Percentiles rank a stretch among this genome's conserved stretches.
These are phyloP conservation scores for Cladopsammia gracilis DNA, from an alignment of 64 coral and sea anemone genomes.

Conservation along the genomic window DNA sequence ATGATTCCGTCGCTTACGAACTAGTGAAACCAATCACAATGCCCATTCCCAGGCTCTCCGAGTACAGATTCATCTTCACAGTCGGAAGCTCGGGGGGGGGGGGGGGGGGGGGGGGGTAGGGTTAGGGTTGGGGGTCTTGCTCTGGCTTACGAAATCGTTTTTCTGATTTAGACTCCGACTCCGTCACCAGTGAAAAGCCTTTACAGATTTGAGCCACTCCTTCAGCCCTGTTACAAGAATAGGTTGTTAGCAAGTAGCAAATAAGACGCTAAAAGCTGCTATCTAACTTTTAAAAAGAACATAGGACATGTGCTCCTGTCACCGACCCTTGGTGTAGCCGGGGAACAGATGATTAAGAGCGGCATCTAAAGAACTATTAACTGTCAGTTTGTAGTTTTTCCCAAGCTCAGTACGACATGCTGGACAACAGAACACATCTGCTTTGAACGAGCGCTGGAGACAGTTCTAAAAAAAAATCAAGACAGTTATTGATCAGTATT, in stretches of 20 bases:
- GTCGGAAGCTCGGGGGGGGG: too few species aligned
- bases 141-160: too few species aligned
- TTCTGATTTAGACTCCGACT: too few species aligned
- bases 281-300: neutral
- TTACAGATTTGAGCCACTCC: too few species aligned
- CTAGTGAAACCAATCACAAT: too few species aligned
- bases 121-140: too few species aligned
- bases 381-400: constrained; percentile 78
- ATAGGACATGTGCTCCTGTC: neutral
- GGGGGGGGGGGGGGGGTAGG: too few species aligned
- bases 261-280: neutral
- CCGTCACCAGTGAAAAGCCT: too few species aligned
- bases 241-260: neutral
- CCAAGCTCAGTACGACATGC: constrained; percentile 86
- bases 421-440: constrained; percentile 82
- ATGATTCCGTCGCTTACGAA: too few species aligned
- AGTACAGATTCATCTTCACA: too few species aligned
- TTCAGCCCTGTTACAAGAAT: neutral
- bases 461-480: constrained; percentile 61
- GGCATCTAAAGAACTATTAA: constrained; percentile 77
- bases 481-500: too few species aligned
- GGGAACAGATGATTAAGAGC: constrained; percentile 89
- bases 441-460: constrained; percentile 89
- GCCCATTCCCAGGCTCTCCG: too few species aligned
- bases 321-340: constrained; percentile 91